These are phyloP conservation scores for Myopa testacea DNA, from an alignment of 2,888 invertebrate genomes.

Conservation along the genomic window DNA sequence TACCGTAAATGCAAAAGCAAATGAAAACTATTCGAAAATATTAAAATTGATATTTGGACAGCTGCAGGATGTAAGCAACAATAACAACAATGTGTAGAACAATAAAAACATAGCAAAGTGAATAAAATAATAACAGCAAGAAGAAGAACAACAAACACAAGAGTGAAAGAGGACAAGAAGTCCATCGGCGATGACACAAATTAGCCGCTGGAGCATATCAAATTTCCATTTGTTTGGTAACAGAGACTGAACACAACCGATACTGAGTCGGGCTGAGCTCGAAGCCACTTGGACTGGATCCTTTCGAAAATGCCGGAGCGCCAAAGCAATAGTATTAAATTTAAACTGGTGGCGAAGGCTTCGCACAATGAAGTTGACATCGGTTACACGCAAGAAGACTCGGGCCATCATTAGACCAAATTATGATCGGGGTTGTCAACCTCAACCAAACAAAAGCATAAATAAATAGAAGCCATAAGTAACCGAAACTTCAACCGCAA, in stretches of 20 bases:
- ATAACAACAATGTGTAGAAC: background rate
- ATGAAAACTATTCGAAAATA: background rate
- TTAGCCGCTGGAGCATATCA: conserved; percentile 5
- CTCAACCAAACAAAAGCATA: background rate
- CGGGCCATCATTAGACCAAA: conserved; percentile 1
- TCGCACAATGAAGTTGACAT: background rate
- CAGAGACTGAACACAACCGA: too few species aligned
- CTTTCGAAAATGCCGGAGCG: background rate
- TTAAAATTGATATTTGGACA: conserved; percentile 41
- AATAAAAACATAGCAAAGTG: background rate
- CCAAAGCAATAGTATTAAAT: background rate
- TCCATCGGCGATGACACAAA: conserved; percentile 11
- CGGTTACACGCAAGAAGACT: conserved; percentile 25
- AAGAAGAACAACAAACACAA: background rate
- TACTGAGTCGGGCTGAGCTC: background rate
- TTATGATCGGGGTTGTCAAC: background rate
- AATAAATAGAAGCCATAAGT: background rate
- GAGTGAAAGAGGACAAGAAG: background rate
- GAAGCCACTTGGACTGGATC: background rate
- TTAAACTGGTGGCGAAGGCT: background rate
- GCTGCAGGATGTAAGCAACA: background rate
- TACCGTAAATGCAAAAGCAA: conserved; percentile 44
- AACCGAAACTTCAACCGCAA: too few species aligned
- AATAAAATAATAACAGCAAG: background rate
- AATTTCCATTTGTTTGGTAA: background rate